phyloP scores from a whole-genome alignment of 2,113 vertebrate genomes.

The Sus scrofa region DNA sequence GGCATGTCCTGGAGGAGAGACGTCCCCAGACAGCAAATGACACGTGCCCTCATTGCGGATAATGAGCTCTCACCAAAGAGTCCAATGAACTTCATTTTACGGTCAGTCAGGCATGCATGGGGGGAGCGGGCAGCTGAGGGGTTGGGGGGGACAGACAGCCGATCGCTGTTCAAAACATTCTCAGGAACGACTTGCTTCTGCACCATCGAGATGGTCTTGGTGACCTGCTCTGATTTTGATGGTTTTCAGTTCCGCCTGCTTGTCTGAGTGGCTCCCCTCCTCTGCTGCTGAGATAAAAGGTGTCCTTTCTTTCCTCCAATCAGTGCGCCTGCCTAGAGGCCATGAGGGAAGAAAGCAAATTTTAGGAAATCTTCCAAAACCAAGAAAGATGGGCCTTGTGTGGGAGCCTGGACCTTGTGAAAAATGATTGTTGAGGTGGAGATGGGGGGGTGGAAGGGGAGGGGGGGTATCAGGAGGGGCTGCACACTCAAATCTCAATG shows the following conservation, averaged over 20 bases:
- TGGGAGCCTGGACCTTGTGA: not conserved
- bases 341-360: not conserved
- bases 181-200: not conserved
- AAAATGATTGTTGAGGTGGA: not conserved
- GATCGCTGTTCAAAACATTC: not conserved
- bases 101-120: not conserved
- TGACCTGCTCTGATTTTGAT: not conserved
- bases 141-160: not conserved
- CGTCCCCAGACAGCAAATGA: not conserved
- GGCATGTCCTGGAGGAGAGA: not conserved
- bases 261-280: not conserved
- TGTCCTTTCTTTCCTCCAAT: not conserved
- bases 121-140: too few species aligned
- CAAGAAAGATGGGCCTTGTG: not conserved
- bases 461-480: not conserved
- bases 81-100: not conserved
- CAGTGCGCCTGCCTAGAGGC: not conserved
- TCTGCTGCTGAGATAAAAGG: not conserved
- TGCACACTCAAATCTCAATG: not conserved
- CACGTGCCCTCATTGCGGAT: not conserved
- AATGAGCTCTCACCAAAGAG: conserved; percentile 2
- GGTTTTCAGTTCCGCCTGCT: not conserved
- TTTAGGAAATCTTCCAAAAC: not conserved
- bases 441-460: not conserved
- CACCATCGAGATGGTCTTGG: not conserved